These are phyloP conservation scores for Rafetus swinhoei DNA, from an alignment of 2,113 vertebrate species.

Conservation along the genomic window DNA sequence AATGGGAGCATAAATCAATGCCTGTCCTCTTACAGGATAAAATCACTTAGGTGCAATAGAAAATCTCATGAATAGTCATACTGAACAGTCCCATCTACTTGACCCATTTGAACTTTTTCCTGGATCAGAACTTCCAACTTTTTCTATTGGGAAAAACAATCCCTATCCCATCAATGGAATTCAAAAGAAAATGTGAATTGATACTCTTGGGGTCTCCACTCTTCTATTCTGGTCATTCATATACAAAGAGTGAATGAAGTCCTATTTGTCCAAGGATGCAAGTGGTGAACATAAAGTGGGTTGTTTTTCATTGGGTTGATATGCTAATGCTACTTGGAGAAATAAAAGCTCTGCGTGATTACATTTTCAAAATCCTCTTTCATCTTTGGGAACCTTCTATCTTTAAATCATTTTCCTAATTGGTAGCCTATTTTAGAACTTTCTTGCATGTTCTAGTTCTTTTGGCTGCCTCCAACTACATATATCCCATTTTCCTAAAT, in stretches of 20 bases:
- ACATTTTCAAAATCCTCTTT: not conserved
- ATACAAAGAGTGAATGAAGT: not conserved
- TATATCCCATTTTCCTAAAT: not conserved
- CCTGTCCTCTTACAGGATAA: not conserved
- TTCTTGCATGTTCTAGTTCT: fast-evolving
- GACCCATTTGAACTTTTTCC: not conserved
- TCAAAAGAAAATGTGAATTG: not conserved
- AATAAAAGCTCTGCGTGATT: not conserved
- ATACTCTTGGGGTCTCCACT: not conserved
- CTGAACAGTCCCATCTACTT: not conserved
- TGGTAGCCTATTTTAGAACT: not conserved
- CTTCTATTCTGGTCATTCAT: not conserved
- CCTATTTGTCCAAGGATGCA: not conserved
- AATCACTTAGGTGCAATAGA: not conserved
- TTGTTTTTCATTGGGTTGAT: not conserved
- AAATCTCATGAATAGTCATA: not conserved
- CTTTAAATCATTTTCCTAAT: not conserved
- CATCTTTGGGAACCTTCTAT: not conserved
- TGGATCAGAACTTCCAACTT: not conserved
- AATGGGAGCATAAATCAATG: not conserved
- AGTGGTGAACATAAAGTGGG: not conserved
- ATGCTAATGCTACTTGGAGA: not conserved
- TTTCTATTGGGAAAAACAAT: not conserved
- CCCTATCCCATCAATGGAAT: not conserved
- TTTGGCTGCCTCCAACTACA: not conserved